Conservation (phyloP, 2,113 vertebrate genomes). For the Fregetta grallaria region DNA sequence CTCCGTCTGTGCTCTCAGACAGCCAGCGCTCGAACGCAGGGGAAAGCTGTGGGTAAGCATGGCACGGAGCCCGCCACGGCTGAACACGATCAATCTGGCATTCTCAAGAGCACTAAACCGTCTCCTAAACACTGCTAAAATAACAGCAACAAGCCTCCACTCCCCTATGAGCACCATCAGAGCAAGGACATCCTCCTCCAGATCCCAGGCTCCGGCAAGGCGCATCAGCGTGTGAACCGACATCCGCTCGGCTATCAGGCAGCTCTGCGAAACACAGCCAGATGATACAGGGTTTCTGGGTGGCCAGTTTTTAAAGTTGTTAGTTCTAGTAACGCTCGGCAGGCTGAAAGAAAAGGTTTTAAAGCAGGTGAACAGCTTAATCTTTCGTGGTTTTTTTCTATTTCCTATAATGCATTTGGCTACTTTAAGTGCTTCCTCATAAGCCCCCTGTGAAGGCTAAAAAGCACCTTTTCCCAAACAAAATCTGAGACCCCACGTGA, state of each 20-base stretch:
- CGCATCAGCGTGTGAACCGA: accelerated
- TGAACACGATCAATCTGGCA: not conserved
- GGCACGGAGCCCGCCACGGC: not conserved
- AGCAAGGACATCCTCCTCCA: not conserved
- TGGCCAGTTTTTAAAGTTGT: not conserved
- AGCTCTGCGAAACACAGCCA: not conserved
- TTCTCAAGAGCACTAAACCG: not conserved
- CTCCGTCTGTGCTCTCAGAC: not conserved
- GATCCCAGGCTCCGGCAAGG: not conserved
- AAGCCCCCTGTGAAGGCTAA: not conserved
- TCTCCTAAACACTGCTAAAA: not conserved
- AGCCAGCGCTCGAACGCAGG: accelerated
- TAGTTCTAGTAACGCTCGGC: not conserved
- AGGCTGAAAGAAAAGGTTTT: not conserved
- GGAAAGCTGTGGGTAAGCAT: not conserved
- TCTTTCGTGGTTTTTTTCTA: accelerated
- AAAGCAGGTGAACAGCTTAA: not conserved
- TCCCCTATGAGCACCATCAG: not conserved
- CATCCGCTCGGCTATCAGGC: accelerated
- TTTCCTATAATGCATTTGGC: not conserved
- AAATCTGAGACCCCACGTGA: accelerated
- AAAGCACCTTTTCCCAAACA: not conserved
- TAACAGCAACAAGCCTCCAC: not conserved
- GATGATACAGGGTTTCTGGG: not conserved
- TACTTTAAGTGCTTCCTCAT: not conserved